A percentile compares a stretch with the other conserved stretches of the same genome.
These are phyloP conservation scores for Spea multiplicata DNA, from an alignment of 2,113 vertebrate genomes.

Conservation along the genomic window DNA sequence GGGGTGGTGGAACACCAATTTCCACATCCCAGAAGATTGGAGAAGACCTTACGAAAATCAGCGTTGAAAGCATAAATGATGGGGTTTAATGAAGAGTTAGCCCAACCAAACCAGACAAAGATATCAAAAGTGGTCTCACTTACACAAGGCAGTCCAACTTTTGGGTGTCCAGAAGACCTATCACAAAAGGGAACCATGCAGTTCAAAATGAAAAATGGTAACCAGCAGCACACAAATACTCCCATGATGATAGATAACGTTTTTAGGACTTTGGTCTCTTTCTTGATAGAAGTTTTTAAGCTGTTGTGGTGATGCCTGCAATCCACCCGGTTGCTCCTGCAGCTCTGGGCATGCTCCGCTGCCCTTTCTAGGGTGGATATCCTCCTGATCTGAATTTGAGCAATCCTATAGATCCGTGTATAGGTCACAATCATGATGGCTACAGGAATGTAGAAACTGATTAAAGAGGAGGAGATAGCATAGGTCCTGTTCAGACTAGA, in stretches of 20 bases:
- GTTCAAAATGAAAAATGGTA: constrained; percentile 92
- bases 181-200: constrained; percentile 91
- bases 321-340: constrained; percentile 67
- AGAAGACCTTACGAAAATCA: constrained; percentile 89
- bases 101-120: constrained; percentile 97
- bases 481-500: constrained; percentile 91
- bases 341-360: constrained; percentile 82
- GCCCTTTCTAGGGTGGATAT: constrained; percentile 89
- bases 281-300: constrained; percentile 79
- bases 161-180: constrained; percentile 58
- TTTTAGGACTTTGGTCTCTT: constrained; percentile 92
- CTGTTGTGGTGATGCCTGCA: constrained; percentile 74
- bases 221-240: constrained; percentile 94
- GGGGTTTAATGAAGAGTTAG: constrained; percentile 92
- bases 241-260: constrained; percentile 92
- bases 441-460: constrained; percentile 95
- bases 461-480: constrained; percentile 89
- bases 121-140: constrained; percentile 91
- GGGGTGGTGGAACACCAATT: constrained; percentile 74
- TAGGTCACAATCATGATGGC: constrained; percentile 95
- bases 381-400: constrained; percentile 84
- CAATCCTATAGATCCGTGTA: constrained; percentile 89
- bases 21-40: constrained; percentile 82
- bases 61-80: constrained; percentile 94
- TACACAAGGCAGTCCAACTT: constrained; percentile 79